Evolutionary conservation across 2,797 vertebrate species (phyloP), one percentile per base, ranked within the genome.

Genomic region (Rousettus madagascariensis): DNA sequence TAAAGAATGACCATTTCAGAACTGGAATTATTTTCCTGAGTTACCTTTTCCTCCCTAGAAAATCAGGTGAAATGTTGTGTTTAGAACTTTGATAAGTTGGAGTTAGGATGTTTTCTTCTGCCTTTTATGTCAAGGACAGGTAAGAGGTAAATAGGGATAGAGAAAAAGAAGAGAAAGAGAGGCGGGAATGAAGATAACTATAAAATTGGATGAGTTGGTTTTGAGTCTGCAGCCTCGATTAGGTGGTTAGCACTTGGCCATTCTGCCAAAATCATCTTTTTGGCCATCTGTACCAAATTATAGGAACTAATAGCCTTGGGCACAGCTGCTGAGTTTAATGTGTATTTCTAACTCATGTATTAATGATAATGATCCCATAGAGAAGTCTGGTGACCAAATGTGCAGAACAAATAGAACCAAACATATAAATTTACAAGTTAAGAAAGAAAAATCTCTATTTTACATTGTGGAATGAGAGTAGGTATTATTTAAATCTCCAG

Each of bases 281-380:
- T 86, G 82, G 24, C 97, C 96, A 96, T 94, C 85, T 97, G 96
- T 90, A 84, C 74, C 89, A 95, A 68, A 94, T 97, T 96, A 80
- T 77, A 80, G 93, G 92, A 83, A 90, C 82, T 84, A 94, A 95
- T 96, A 69, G 79, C 77, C 72, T 79, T 77, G 92, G 78, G 55
- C 87, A 89, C 96, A 97, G 90, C 93, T 95, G 93, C 95, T 65
- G 90, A 89, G 59, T 84, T 61, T 91, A 95, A 80, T 94, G 66
- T 96, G 90, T 79, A 43, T 95, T 93, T 95, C 87, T 96, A 95
- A 93, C 77, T 90, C 22, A 4, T 63, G 13, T 79, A 66, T 96
- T 94, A 83, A 92, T 91, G 83, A 53, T 95, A 95, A 86, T 86
- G 95, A 95, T 78, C 85, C 75, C 88, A 86, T 15, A 53, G 84